A percentile compares a stretch with the other conserved stretches of the same genome.
Conservation (phyloP, 1,140 invertebrate genomes). For the Meloidogyne chitwoodi region DNA sequence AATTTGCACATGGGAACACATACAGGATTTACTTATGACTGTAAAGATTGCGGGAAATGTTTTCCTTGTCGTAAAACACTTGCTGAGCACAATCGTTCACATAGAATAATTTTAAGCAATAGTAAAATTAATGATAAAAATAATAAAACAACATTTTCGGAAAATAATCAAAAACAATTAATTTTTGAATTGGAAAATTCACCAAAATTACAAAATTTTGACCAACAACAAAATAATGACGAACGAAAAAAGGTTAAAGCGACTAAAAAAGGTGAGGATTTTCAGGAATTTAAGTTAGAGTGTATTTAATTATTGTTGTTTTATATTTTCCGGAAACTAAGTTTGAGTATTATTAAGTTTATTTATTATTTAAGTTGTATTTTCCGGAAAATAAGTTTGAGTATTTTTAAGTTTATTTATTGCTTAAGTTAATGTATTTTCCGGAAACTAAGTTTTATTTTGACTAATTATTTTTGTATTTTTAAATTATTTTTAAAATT, state of each 20-base stretch:
- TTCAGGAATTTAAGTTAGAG: neutral
- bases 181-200: neutral
- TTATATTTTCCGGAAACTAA: neutral
- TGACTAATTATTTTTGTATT: neutral
- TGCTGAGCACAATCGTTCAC: conserved; percentile 46
- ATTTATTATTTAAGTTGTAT: too few relatives aligned
- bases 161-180: conserved; percentile 8
- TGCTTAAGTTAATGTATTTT: neutral
- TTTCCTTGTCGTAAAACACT: conserved; percentile 44
- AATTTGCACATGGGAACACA: conserved; percentile 49
- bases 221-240: neutral
- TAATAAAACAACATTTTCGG: conserved; percentile 1
- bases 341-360: too few relatives aligned
- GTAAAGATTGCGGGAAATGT: conserved; percentile 50
- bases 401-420: too few relatives aligned
- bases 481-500: neutral
- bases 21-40: conserved; percentile 45
- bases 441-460: neutral
- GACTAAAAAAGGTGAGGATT: neutral
- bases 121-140: neutral
- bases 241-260: neutral
- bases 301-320: neutral
- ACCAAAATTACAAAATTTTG: neutral
- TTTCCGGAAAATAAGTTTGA: too few relatives aligned
- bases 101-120: conserved; percentile 31